phyloP scores from a whole-genome alignment of 1,140 invertebrate genomes.

The Drosophila sucinea region DNA sequence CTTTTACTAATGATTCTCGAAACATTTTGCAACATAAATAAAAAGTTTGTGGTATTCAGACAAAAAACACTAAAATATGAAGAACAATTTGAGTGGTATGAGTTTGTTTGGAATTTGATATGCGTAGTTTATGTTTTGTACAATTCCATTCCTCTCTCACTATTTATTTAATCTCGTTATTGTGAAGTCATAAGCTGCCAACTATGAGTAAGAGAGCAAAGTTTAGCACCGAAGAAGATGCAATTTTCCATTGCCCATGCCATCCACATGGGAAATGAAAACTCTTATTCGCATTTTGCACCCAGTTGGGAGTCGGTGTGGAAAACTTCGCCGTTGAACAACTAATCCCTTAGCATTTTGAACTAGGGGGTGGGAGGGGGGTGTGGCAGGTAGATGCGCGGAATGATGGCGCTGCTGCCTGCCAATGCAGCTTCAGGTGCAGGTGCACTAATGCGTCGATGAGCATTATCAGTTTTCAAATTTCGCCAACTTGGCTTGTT shows the following conservation, averaged over 20 bases:
- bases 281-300: neutral
- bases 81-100: neutral
- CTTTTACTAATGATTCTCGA: no score
- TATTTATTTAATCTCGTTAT: slow-evolving; percentile 6
- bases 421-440: slow-evolving; percentile 6
- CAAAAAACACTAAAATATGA: neutral
- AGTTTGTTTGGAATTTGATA: neutral
- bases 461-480: slow-evolving; percentile 30
- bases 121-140: slow-evolving; percentile 3
- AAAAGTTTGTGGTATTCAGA: no score
- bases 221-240: slow-evolving; percentile 5
- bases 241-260: slow-evolving; percentile 11
- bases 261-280: slow-evolving; percentile 7
- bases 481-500: slow-evolving; percentile 16
- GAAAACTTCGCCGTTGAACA: slow-evolving; percentile 18
- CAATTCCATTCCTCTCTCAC: neutral
- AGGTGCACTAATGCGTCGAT: slow-evolving; percentile 27
- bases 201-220: neutral
- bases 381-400: neutral
- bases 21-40: no score
- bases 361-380: neutral
- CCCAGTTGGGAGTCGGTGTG: neutral
- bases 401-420: neutral
- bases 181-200: slow-evolving; percentile 6
- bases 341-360: slow-evolving; percentile 15